Evolutionary conservation across 2,888 invertebrate species (phyloP), one percentile per base, ranked within the genome.

Genomic region (Marasmarcha lunaedactyla): DNA sequence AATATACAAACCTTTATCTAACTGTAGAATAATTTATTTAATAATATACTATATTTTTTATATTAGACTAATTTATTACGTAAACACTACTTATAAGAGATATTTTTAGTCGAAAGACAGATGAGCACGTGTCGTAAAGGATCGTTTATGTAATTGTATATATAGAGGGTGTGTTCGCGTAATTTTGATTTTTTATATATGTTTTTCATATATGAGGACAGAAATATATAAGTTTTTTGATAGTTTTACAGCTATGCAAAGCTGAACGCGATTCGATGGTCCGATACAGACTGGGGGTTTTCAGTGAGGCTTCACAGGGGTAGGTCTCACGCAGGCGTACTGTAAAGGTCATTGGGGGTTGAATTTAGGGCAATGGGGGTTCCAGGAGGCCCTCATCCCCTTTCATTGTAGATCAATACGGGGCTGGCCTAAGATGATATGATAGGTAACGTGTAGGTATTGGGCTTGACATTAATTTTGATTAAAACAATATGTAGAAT

Each of bases 51-150:
- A 36, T 33, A 40, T 12, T 33, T 41, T 48, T 35, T 38, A 39
- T 37, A 33, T 39, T 25, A 33, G 37, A 38, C 48, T 51, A 48
- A 44, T 27, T 37, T 36, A 20, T 44, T 46, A 41, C 47, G 40
- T 45, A 27, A 54, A 40, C 72, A 77, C 81, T 81, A 81, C 54
- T 76, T 83, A 45, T 81, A 81, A 1, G 77, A 73, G 45, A 83
- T 81, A 55, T 79, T 81, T 64, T 83, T 79, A 0, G 79, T 79
- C 14, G 81, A 81, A 47, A 83, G 78, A 57, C 71, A 63, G 41
- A 79, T 79, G 5, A 77, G 47, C 54, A 77, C 72, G 38, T 78
- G 73, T 26, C 69, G 57, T 36, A 64, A 48, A 15, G 71, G 71
- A 33, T 73, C 71, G 54, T 62, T 68, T 41, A 66, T 63, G 46